Percentiles rank a stretch among this genome's conserved stretches.
Evolutionary conservation across 2,888 invertebrate species (phyloP).

Genomic region (Drosophila tripunctata): DNA sequence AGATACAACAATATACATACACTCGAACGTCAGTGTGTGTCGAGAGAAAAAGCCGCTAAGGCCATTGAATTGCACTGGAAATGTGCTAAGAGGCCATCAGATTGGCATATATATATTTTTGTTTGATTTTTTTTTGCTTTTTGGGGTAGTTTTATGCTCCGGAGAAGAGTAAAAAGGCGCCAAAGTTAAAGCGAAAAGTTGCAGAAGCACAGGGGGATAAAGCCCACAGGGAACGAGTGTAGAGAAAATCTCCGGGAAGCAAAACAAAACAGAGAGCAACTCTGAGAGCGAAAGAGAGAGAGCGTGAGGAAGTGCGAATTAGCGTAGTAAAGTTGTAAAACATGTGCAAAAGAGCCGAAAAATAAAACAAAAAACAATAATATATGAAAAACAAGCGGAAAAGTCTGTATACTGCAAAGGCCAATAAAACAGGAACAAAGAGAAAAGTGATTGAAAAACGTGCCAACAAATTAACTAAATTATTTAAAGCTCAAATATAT

Average conservation of each 20-base stretch:
- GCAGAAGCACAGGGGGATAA: background rate
- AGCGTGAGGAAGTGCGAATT: slow-evolving; percentile 28
- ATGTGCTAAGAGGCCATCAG: slow-evolving; percentile 18
- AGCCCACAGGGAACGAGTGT: slow-evolving; percentile 36
- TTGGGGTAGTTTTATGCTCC: slow-evolving; percentile 21
- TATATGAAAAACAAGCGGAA: background rate
- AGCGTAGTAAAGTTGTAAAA: slow-evolving; percentile 54
- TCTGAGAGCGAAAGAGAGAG: slow-evolving; percentile 7
- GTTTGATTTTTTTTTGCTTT: background rate
- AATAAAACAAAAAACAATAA: background rate
- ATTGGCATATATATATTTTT: background rate
- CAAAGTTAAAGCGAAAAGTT: slow-evolving; percentile 35
- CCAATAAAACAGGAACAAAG: background rate
- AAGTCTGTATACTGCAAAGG: background rate
- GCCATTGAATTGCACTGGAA: slow-evolving; percentile 31
- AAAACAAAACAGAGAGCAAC: slow-evolving; percentile 50
- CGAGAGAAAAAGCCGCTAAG: slow-evolving; percentile 26
- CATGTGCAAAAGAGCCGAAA: slow-evolving; percentile 14
- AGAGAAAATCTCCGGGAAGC: slow-evolving; percentile 30
- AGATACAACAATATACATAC: background rate
- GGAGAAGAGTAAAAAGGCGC: slow-evolving; percentile 63
- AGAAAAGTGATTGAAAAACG: background rate
- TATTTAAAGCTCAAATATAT: background rate
- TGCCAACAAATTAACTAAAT: background rate
- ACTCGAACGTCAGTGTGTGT: slow-evolving; percentile 14